Percentiles rank a stretch among this genome's conserved stretches.
Conservation (phyloP, 1,140 invertebrate species). For the Drosophila guanche region DNA sequence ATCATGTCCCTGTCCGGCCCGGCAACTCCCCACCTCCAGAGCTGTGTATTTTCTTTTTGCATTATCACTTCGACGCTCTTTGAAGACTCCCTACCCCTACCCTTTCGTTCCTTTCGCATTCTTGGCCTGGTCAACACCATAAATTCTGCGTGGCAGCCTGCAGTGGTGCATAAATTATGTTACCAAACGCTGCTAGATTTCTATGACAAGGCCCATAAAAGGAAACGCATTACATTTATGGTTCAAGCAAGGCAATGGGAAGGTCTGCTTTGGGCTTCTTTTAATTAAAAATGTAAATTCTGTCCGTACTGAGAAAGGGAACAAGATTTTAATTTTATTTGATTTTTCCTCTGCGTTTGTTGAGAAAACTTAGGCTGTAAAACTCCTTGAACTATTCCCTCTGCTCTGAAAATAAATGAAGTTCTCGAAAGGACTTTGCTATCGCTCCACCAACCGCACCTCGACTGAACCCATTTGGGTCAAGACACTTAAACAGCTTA, state of each 20-base stretch:
- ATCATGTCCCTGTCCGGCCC: slow-evolving; percentile 19
- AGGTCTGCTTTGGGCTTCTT: slow-evolving; percentile 21
- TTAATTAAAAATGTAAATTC: slow-evolving; percentile 72
- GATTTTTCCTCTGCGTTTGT: background rate
- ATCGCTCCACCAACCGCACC: background rate
- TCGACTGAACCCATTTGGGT: slow-evolving; percentile 41
- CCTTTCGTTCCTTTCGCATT: too few species aligned
- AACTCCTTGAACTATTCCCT: too few species aligned
- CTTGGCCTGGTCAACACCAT: slow-evolving; percentile 53
- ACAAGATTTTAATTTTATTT: too few species aligned
- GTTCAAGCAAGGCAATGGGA: slow-evolving; percentile 26
- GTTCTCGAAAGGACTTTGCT: background rate
- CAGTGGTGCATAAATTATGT: slow-evolving; percentile 72
- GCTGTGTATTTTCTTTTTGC: slow-evolving; percentile 65
- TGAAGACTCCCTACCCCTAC: slow-evolving; percentile 32
- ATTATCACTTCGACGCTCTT: slow-evolving; percentile 73
- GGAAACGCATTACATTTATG: slow-evolving; percentile 68
- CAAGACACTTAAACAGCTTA: slow-evolving; percentile 52
- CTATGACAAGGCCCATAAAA: slow-evolving; percentile 73
- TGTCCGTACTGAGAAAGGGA: background rate
- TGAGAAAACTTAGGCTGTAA: too few species aligned
- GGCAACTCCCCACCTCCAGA: background rate
- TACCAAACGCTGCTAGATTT: slow-evolving; percentile 61
- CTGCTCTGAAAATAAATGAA: background rate
- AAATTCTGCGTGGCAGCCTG: slow-evolving; percentile 52